Conservation (phyloP, 2,888 invertebrate species). For the Hypomecis atomaria region DNA sequence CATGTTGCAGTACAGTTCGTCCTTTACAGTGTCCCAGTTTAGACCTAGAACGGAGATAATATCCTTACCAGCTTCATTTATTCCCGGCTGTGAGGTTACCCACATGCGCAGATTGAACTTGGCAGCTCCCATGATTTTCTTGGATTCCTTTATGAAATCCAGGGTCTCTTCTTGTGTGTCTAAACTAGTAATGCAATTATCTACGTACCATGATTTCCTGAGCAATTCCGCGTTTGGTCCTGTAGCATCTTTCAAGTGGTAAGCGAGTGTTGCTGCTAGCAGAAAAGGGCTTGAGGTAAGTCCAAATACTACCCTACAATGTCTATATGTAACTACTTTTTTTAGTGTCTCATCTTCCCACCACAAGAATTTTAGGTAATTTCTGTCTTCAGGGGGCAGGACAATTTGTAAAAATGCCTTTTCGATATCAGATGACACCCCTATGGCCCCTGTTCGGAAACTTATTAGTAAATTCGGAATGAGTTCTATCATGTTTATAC, state of each 20-base stretch:
- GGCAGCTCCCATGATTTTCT: conserved; percentile 13
- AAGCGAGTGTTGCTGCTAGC: conserved; percentile 13
- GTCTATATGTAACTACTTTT: conserved; percentile 9
- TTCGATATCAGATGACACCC: conserved; percentile 14
- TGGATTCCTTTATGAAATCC: conserved; percentile 10
- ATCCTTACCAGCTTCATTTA: conserved; percentile 10
- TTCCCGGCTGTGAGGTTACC: conserved; percentile 6
- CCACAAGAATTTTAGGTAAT: conserved; percentile 16
- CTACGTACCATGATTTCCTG: conserved; percentile 16
- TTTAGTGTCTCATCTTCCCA: conserved; percentile 9
- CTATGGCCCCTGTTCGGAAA: conserved; percentile 7
- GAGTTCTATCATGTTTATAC: conserved; percentile 1
- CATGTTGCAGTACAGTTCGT: conserved; percentile 12
- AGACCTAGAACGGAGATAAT: conserved; percentile 18
- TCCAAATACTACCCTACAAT: conserved; percentile 22
- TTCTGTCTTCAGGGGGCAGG: conserved; percentile 6
- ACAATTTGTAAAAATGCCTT: conserved; percentile 17
- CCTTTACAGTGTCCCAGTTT: conserved; percentile 8
- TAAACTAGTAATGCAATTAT: conserved; percentile 17
- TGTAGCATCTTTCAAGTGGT: conserved; percentile 10
- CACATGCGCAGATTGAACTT: conserved; percentile 19
- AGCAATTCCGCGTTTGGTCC: background rate
- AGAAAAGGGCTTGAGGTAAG: conserved; percentile 21
- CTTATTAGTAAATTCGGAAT: background rate
- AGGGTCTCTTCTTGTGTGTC: conserved; percentile 6